Conservation (phyloP, 2,797 vertebrate genomes). For the Cuniculus paca region DNA sequence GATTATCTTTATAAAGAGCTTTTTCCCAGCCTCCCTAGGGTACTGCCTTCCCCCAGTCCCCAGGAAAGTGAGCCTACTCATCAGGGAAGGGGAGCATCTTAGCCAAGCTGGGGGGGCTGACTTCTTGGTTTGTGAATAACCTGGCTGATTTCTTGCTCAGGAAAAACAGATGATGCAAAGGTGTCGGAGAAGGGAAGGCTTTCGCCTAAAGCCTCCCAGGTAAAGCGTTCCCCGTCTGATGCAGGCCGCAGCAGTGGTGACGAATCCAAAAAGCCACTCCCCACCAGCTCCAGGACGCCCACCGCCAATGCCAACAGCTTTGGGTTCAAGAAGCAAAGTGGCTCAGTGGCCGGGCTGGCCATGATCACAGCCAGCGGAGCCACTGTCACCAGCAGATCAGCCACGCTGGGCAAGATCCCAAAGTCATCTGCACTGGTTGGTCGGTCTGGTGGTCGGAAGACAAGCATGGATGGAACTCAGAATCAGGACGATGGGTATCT, state of each 20-base stretch:
- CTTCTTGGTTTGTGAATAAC: conserved; percentile 39
- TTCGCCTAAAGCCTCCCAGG: conserved; percentile 93
- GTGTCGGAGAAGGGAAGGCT: conserved; percentile 97
- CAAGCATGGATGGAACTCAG: conserved; percentile 90
- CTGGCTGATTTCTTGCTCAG: conserved; percentile 85
- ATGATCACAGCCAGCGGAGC: conserved; percentile 96
- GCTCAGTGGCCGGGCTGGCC: conserved; percentile 90
- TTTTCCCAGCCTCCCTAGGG: not conserved
- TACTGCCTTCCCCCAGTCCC: not conserved
- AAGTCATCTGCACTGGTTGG: conserved; percentile 93
- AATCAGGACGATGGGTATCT: conserved; percentile 96
- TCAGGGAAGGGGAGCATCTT: not conserved
- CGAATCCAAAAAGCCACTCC: conserved; percentile 94
- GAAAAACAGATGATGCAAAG: conserved; percentile 98
- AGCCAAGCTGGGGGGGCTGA: no score
- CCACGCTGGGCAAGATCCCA: conserved; percentile 97
- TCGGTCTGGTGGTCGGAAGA: conserved; percentile 89
- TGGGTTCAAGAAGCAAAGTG: conserved; percentile 94
- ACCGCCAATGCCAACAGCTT: conserved; percentile 89
- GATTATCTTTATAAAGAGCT: conserved; percentile 58
- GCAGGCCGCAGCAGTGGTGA: conserved; percentile 96
- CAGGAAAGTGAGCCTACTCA: not conserved
- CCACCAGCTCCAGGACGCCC: conserved; percentile 88
- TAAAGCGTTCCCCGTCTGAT: conserved; percentile 96
- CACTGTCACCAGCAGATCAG: conserved; percentile 96